Conservation (phyloP, 1,140 invertebrate genomes). For the Papilio polytes region DNA sequence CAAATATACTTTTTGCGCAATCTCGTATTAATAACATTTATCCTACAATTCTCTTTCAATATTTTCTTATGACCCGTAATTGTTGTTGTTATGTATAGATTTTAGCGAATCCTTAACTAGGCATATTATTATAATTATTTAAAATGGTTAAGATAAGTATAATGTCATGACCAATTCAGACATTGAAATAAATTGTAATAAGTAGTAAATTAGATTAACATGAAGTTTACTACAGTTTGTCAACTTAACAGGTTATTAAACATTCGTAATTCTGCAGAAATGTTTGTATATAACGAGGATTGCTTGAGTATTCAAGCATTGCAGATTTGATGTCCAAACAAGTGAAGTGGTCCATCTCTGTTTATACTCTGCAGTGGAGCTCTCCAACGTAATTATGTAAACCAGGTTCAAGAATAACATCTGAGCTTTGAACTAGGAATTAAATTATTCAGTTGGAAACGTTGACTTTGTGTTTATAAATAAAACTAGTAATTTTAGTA, state of each 20-base stretch:
- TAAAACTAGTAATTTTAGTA: neutral
- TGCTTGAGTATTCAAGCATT: neutral
- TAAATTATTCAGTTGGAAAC: neutral
- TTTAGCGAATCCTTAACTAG: too few relatives aligned
- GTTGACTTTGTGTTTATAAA: neutral
- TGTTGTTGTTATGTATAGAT: too few relatives aligned
- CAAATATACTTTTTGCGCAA: neutral
- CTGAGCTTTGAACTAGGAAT: neutral
- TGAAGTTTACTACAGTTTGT: neutral
- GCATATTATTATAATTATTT: too few relatives aligned
- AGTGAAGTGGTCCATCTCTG: neutral
- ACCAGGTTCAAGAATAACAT: conserved; percentile 2
- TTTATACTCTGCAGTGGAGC: conserved; percentile 1
- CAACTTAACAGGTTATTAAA: neutral
- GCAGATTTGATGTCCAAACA: conserved; percentile 7
- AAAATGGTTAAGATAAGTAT: too few relatives aligned
- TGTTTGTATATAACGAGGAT: neutral
- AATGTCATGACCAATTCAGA: too few relatives aligned
- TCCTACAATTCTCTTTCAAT: neutral
- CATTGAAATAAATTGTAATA: too few relatives aligned
- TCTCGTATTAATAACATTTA: neutral
- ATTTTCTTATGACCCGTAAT: too few relatives aligned
- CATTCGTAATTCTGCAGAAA: neutral
- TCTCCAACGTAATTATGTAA: conserved; percentile 1
- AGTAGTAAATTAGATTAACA: neutral